Evolutionary conservation across 1,140 invertebrate genomes (phyloP).

Genomic region (Lysiphlebus fabarum): DNA sequence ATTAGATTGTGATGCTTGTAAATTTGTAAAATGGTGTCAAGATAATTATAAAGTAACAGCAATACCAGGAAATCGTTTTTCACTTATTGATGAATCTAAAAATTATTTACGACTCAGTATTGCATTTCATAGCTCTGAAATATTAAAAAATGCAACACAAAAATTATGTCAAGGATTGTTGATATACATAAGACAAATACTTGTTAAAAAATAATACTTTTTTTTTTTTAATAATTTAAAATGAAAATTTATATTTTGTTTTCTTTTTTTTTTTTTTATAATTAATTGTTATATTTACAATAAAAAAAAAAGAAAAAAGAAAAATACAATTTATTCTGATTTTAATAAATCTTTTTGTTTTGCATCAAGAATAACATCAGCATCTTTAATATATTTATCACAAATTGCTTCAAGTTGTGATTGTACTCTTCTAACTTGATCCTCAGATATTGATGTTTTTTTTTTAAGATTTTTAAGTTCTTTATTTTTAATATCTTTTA

Average conservation of each 20-base stretch:
- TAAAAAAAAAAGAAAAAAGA: too few species aligned
- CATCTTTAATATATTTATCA: constrained; percentile 64
- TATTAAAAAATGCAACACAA: constrained; percentile 34
- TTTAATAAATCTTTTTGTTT: constrained; percentile 75
- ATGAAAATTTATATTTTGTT: too few species aligned
- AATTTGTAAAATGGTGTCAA: constrained; percentile 48
- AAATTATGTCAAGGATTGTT: constrained; percentile 39
- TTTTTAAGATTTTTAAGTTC: constrained; percentile 69
- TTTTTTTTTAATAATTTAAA: too few species aligned
- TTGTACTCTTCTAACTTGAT: constrained; percentile 64
- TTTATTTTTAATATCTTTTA: constrained; percentile 78
- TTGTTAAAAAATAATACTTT: constrained; percentile 2
- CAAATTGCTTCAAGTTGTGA: constrained; percentile 67
- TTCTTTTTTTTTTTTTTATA: too few species aligned
- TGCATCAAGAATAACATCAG: constrained; percentile 63
- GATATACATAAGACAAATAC: constrained; percentile 27
- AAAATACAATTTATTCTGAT: constrained; percentile 32
- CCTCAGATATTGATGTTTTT: constrained; percentile 63
- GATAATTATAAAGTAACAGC: constrained; percentile 49
- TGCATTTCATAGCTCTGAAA: constrained; percentile 49
- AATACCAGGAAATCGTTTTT: constrained; percentile 55
- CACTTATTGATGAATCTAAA: constrained; percentile 36
- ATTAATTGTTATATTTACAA: too few species aligned
- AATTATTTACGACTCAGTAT: constrained; percentile 54
- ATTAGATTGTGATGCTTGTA: constrained; percentile 38